A percentile compares a stretch with the other conserved stretches of the same genome.
phyloP scores from a whole-genome alignment of 1,140 invertebrate species.

The Caenorhabditis tropicalis region DNA sequence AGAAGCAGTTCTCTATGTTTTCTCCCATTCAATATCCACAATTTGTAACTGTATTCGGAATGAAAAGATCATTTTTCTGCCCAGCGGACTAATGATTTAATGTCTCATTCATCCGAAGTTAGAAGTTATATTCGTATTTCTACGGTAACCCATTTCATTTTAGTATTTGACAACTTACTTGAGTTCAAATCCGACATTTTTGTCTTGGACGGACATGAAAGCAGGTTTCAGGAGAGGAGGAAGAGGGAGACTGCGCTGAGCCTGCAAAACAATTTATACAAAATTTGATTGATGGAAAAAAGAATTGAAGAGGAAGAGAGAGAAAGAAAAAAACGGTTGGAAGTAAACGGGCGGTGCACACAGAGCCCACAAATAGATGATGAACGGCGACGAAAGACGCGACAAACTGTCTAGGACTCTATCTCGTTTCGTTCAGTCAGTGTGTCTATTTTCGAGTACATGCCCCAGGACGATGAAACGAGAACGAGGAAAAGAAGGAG shows the following conservation, averaged over 20 bases:
- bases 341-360: conserved; percentile 21
- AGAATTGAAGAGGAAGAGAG: neutral
- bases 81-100: no score
- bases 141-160: neutral
- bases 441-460: conserved; percentile 25
- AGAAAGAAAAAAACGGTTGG: neutral
- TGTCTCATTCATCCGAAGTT: no score
- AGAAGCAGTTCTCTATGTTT: neutral
- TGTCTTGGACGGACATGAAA: conserved; percentile 37
- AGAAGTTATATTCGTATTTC: no score
- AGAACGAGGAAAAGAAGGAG: neutral
- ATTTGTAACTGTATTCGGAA: neutral
- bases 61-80: no score
- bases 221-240: conserved; percentile 43
- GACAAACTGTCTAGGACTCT: conserved; percentile 28
- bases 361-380: neutral
- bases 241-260: conserved; percentile 43
- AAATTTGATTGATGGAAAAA: neutral
- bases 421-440: conserved; percentile 18
- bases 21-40: neutral
- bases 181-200: conserved; percentile 39
- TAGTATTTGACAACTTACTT: neutral
- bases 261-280: neutral
- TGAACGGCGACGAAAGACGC: conserved; percentile 13
- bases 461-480: conserved; percentile 9